These are phyloP conservation scores for Zosterops lateralis DNA, from an alignment of 2,113 vertebrate genomes.

Conservation along the genomic window DNA sequence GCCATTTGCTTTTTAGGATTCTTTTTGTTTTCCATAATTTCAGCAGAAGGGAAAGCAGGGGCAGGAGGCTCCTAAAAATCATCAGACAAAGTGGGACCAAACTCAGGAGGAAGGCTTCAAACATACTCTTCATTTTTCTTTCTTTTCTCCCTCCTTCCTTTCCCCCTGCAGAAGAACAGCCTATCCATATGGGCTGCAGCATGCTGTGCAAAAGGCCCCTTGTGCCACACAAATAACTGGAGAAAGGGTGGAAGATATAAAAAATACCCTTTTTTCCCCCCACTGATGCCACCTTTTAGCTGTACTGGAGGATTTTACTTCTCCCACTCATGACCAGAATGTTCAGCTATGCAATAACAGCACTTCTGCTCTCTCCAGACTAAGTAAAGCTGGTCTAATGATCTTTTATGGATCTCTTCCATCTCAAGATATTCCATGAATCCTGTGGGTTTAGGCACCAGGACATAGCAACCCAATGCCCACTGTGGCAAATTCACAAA, in stretches of 20 bases:
- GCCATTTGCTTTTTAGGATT: background rate
- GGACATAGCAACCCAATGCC: background rate
- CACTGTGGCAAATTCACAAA: background rate
- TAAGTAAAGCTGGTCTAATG: background rate
- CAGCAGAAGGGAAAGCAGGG: background rate
- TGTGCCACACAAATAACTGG: background rate
- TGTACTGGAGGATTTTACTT: background rate
- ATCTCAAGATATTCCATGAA: background rate
- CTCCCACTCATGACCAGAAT: background rate
- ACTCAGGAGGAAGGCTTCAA: background rate
- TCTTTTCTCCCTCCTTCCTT: background rate
- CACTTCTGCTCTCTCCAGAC: background rate
- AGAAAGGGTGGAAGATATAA: background rate
- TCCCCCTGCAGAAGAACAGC: background rate
- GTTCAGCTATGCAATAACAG: background rate
- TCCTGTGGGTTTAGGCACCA: background rate
- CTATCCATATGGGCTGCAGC: background rate
- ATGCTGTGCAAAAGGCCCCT: background rate
- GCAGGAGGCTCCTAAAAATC: background rate
- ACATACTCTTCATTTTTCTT: background rate
- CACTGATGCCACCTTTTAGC: background rate
- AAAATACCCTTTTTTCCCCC: fast-evolving
- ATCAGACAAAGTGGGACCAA: background rate
- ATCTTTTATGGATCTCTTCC: background rate
- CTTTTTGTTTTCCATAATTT: background rate